These are phyloP conservation scores for Platynereis dumerilii DNA, from an alignment of 2,888 invertebrate genomes.

Conservation along the genomic window DNA sequence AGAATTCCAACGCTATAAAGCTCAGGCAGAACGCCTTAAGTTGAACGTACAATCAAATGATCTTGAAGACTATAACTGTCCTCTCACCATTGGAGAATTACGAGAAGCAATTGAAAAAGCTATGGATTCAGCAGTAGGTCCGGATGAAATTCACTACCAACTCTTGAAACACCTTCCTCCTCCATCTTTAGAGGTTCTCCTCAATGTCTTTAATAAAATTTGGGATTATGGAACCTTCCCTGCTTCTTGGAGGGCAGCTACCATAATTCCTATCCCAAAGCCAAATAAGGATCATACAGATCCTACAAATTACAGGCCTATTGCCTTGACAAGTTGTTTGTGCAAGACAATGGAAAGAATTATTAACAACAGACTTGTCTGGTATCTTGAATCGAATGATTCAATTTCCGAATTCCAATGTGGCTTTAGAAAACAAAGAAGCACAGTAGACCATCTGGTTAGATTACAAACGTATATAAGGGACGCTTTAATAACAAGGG, in stretches of 20 bases:
- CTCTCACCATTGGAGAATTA: background rate
- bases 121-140: background rate
- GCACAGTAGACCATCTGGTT: constrained; percentile 32
- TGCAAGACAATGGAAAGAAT: constrained; percentile 44
- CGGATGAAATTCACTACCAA: constrained; percentile 11
- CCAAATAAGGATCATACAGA: constrained; percentile 34
- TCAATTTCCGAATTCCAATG: constrained; percentile 33
- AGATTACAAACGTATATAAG: constrained; percentile 36
- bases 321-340: constrained; percentile 43
- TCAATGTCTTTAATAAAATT: constrained; percentile 28
- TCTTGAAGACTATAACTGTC: background rate
- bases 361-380: constrained; percentile 40
- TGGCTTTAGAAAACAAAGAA: constrained; percentile 32
- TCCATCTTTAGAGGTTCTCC: background rate
- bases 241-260: constrained; percentile 29
- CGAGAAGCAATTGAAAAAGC: background rate
- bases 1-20: too few relatives aligned
- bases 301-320: constrained; percentile 41
- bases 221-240: constrained; percentile 31
- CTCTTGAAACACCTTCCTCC: background rate
- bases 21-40: background rate
- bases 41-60: background rate
- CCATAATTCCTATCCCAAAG: constrained; percentile 35
- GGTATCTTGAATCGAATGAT: constrained; percentile 36
- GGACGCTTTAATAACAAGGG: constrained; percentile 36